Base-by-base conservation (phyloP, 2,797 vertebrate species). In the Sandelia bainsii region DNA sequence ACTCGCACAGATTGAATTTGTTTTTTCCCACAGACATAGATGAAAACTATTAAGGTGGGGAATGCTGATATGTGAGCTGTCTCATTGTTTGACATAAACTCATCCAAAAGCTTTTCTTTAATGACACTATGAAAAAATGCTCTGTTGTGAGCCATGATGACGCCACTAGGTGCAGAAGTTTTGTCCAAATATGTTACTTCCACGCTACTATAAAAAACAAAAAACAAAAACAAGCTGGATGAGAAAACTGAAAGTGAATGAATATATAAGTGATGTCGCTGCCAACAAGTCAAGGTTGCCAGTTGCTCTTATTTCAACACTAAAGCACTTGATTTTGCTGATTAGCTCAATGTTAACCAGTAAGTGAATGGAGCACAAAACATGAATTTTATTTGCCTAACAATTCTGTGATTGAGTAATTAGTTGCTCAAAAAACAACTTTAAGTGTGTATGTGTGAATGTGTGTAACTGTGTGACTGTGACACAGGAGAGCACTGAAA, bases 1-100 rank as follows among this genome's bases (percentile, higher is more conserved):
- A 72, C 72, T 84, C 71, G 58, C 53, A 14, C 39, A 62, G 62
- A 76, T 62, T 42, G 62, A 74, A 81, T 83, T 34, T 67, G 53
- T 50, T 78, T 39, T 87, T 61, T 72, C 53, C 44, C 72, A 46
- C 46, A 70, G 42, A 65, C 58, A 45, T 56, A 54, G 39, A 75
- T 75, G 22, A 54, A 82, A 84, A 72, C 51, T 42, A 56, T 40
- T 68, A 4, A 42, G 19, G 34, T 19, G 19, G 32, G 53, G 5
- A 34, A 32, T 39, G 64, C 62, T 57, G 49, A 76, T 49, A 52
- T 1, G 1, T 10, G 14, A 42, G 32, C 17, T 37, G 56, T 70
- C 22, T 67, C 4, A 69, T 51, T 69, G 72, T 79, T 51, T 69
- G 50, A 70, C 49, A 64, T 58, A 76, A 62, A 60, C 22, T 52